phyloP scores from a whole-genome alignment of 1,140 invertebrate genomes.

The Radopholus similis region DNA sequence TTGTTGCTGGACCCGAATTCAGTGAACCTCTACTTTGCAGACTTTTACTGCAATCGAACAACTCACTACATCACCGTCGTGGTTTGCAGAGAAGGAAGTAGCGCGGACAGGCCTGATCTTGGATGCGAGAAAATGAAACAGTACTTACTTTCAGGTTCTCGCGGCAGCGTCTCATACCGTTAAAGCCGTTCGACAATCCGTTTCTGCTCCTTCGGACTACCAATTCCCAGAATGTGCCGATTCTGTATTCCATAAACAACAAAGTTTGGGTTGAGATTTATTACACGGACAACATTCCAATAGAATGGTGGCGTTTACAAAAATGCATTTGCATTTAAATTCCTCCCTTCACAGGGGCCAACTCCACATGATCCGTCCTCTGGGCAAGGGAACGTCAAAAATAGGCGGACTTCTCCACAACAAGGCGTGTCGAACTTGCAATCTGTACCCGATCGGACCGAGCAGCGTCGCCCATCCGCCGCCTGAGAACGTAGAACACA shows the following conservation, averaged over 20 bases:
- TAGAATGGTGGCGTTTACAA: constrained; percentile 16
- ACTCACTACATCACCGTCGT: constrained; percentile 47
- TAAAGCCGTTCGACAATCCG: constrained; percentile 32
- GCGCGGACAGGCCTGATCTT: constrained; percentile 21
- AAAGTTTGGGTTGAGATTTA: constrained; percentile 53
- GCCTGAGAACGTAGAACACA: not conserved
- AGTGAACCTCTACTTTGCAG: constrained; percentile 37
- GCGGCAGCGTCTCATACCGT: constrained; percentile 14
- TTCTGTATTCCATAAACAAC: constrained; percentile 41
- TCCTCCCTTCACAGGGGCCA: constrained; percentile 4
- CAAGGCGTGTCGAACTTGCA: constrained; percentile 24
- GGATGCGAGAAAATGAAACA: constrained; percentile 14
- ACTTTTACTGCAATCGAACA: constrained; percentile 46
- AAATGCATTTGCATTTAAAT: not conserved
- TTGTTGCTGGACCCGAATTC: constrained; percentile 17
- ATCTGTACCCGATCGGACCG: constrained; percentile 30
- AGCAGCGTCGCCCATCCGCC: not conserved
- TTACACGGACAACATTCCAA: constrained; percentile 50
- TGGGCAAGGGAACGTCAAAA: constrained; percentile 28
- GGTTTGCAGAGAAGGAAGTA: constrained; percentile 26
- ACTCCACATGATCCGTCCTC: constrained; percentile 16
- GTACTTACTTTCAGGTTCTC: not conserved
- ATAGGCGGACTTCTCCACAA: constrained; percentile 34
- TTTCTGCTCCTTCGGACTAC: constrained; percentile 23
- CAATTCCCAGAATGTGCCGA: not conserved